Conservation (phyloP, 1,140 invertebrate genomes). For the Eueides isabella region DNA sequence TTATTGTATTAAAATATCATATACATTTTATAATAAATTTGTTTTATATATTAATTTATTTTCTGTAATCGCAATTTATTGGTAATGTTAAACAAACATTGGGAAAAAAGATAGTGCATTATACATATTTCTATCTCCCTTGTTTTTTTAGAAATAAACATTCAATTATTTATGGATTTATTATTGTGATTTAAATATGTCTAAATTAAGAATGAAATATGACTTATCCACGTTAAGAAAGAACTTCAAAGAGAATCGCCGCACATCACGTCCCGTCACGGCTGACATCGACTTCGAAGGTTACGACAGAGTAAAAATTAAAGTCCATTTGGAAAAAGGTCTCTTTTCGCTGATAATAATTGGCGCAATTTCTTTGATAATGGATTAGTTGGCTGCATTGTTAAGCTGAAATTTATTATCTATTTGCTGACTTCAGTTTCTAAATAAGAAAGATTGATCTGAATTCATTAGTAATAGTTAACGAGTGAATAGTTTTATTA, state of each 20-base stretch:
- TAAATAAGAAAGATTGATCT: background rate
- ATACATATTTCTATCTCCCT: too few species aligned
- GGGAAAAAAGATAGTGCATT: too few species aligned
- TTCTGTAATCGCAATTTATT: too few species aligned
- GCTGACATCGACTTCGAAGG: conserved; percentile 55
- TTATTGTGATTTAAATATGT: too few species aligned
- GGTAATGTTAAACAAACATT: too few species aligned
- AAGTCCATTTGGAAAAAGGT: conserved; percentile 48
- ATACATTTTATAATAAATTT: background rate
- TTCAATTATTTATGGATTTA: too few species aligned
- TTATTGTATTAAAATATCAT: background rate
- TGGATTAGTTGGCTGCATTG: conserved; percentile 31
- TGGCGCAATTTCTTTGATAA: conserved; percentile 37
- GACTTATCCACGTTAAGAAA: background rate
- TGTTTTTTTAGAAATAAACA: too few species aligned
- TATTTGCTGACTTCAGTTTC: conserved; percentile 11
- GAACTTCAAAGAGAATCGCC: conserved; percentile 52
- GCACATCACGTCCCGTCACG: conserved; percentile 51
- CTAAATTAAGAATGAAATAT: background rate
- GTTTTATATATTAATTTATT: too few species aligned
- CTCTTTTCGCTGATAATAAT: conserved; percentile 31
- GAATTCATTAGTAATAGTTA: conserved; percentile 9
- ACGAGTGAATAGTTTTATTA: background rate
- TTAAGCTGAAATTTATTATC: conserved; percentile 33
- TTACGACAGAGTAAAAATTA: conserved; percentile 62